Conservation (phyloP, 2,888 invertebrate genomes). For the Eupithecia subfuscata region DNA sequence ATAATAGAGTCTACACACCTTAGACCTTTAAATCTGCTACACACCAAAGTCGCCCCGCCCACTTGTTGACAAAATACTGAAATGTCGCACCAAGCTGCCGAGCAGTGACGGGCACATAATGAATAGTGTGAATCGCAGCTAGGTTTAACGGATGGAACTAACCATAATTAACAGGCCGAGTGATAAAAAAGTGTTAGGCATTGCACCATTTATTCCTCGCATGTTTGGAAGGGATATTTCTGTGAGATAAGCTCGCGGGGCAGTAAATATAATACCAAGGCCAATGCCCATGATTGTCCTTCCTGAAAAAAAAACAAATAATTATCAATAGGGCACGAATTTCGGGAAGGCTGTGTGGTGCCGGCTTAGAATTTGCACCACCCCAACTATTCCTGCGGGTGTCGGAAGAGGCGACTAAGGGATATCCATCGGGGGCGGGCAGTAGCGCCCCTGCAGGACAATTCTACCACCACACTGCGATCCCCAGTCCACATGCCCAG, state of each 20-base stretch:
- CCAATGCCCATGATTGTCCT: constrained; percentile 84
- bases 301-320: constrained; percentile 50
- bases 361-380: too few relatives aligned
- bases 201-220: constrained; percentile 87
- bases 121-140: too few relatives aligned
- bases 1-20: neutral
- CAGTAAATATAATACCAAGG: constrained; percentile 56
- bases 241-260: constrained; percentile 84
- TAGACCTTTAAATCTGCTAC: too few relatives aligned
- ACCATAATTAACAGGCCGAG: neutral
- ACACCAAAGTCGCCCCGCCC: too few relatives aligned
- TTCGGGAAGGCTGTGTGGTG: too few relatives aligned
- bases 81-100: neutral
- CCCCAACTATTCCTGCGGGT: too few relatives aligned
- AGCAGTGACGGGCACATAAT: neutral
- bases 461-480: too few relatives aligned
- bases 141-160: neutral
- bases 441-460: too few relatives aligned
- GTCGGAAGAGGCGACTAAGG: too few relatives aligned
- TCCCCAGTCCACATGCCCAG: too few relatives aligned
- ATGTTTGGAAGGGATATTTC: constrained; percentile 88
- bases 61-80: neutral
- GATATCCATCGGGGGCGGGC: too few relatives aligned
- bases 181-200: constrained; percentile 82
- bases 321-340: neutral